Evolutionary conservation across 2,888 invertebrate genomes (phyloP), one percentile per base, ranked within the genome.

Genomic region (Dexiosoma caninum): DNA sequence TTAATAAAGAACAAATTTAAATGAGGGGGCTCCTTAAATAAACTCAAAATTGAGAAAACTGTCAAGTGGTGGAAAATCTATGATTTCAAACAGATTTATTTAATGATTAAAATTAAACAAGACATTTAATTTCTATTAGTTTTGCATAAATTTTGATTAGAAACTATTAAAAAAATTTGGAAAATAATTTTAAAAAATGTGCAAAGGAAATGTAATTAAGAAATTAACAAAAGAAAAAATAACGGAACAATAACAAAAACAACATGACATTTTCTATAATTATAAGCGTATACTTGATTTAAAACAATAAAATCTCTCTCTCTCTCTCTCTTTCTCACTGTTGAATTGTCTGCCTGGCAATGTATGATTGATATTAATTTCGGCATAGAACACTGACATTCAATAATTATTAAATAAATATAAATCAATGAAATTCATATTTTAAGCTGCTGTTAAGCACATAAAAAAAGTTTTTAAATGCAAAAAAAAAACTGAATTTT

Each of bases 121-220:
- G 71, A 60, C 71, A 37, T 71, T 51, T 60, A 71, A 71, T 60
- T 49, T 51, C 30, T 71, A 60, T 60, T 71, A 71, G 60, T 60
- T 60, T 60, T 51, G 30, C 60, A 71, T 49, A 10, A 30, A 60
- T 71, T 42, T 30, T 53, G 30, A 19, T 67, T 55, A 21, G 16
- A 27, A 44, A 10, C 42, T 30, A 16, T 27, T 14, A 59, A 10
- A 19, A 19, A 35, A 35, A 30, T 30, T 16, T 19, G 10, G 10
- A 1, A 8, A 32, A 9, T 27, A 16, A 27, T 27, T 42, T 9
- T 23, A 19, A 27, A 44, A 46, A 40, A n/a, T 23, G 4, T 21
- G 1, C 14, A 30, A 46, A 51, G 10, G n/a, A 32, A 44, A 46
- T 12, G 2, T 21, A 12, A 23, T 27, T 27, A 46, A 46, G 27